Evolutionary conservation across 2,888 invertebrate genomes (phyloP).

Genomic region (Synergus itoensis): DNA sequence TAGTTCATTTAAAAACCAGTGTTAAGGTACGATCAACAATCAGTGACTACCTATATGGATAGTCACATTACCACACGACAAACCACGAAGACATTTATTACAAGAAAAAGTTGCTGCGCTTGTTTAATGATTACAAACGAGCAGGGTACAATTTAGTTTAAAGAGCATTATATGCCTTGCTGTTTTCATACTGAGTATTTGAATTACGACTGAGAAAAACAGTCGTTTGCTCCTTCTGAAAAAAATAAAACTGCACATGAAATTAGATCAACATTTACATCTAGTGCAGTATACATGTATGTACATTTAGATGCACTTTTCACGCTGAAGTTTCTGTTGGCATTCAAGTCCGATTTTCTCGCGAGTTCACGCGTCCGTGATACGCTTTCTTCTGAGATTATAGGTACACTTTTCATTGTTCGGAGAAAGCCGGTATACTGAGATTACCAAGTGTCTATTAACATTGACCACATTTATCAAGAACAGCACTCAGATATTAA

Average conservation of each 20-base stretch:
- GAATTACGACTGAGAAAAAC: constrained; percentile 1
- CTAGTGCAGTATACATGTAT: background rate
- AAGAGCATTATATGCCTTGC: constrained; percentile 8
- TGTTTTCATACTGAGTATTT: background rate
- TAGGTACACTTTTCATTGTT: constrained; percentile 37
- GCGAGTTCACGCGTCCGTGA: background rate
- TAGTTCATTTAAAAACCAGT: background rate
- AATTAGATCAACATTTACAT: background rate
- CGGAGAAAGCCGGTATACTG: constrained; percentile 18
- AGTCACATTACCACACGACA: background rate
- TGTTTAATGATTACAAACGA: background rate
- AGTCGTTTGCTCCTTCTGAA: background rate
- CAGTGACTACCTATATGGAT: background rate
- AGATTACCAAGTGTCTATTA: constrained; percentile 30
- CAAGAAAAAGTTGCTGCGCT: constrained; percentile 20
- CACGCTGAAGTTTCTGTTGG: background rate
- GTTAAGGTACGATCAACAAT: background rate
- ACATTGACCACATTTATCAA: constrained; percentile 35
- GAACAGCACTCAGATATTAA: background rate
- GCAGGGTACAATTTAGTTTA: constrained; percentile 30
- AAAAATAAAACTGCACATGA: background rate
- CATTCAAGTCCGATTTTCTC: constrained; percentile 1
- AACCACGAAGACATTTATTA: constrained; percentile 27
- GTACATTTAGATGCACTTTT: background rate
- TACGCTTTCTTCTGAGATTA: constrained; percentile 31